A percentile compares a stretch with the other conserved stretches of the same genome.
Conservation (phyloP, 2,113 vertebrate species). For the Chionis minor region DNA sequence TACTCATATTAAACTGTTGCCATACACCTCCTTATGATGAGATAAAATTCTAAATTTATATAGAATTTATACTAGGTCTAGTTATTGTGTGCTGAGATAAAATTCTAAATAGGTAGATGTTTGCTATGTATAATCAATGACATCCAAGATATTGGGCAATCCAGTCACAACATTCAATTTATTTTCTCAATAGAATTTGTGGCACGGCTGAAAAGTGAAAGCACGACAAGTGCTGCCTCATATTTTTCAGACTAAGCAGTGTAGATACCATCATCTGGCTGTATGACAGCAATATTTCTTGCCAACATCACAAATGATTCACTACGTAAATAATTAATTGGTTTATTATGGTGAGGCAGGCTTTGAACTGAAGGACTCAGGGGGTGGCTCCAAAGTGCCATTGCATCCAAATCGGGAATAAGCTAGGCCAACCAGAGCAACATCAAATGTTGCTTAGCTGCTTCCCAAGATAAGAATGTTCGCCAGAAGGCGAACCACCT, state of each 20-base stretch:
- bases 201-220: neutral
- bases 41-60: neutral
- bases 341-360: neutral
- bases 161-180: neutral
- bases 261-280: neutral
- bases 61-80: neutral
- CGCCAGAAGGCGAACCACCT: too few species aligned
- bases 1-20: neutral
- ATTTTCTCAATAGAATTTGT: neutral
- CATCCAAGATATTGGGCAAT: neutral
- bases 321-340: neutral
- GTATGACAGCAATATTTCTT: neutral
- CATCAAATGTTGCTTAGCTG: neutral
- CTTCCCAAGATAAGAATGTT: neutral
- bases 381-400: neutral
- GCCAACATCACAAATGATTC: neutral
- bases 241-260: neutral
- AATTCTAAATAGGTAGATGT: neutral
- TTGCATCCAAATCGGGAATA: neutral
- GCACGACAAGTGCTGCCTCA: neutral
- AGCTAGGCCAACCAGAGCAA: neutral
- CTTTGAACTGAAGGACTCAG: neutral
- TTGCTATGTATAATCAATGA: neutral
- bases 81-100: neutral
- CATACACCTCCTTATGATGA: neutral